A percentile compares a stretch with the other conserved stretches of the same genome.
These are phyloP conservation scores for Astatoreochromis straeleni DNA, from an alignment of 2,113 vertebrate genomes.

Conservation along the genomic window DNA sequence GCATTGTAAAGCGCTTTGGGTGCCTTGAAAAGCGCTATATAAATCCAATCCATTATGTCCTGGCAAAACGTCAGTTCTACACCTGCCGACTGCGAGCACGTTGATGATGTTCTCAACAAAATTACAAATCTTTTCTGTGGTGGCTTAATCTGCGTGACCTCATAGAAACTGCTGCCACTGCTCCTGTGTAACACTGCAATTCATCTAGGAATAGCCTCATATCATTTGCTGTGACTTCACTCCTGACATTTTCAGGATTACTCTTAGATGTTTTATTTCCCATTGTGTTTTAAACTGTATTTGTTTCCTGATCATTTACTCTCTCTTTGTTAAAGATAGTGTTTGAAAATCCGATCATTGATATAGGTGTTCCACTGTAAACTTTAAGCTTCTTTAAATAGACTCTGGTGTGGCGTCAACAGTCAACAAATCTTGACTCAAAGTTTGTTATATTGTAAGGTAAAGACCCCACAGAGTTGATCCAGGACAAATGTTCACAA, in stretches of 20 bases:
- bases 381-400: not conserved
- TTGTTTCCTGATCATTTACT: not conserved
- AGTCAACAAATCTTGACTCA: not conserved
- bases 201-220: rapidly evolving
- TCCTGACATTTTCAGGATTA: not conserved
- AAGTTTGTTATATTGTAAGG: rapidly evolving
- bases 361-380: not conserved
- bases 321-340: not conserved
- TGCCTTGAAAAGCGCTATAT: too few relatives aligned
- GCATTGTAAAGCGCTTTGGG: too few relatives aligned
- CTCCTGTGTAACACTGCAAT: not conserved
- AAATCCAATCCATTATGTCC: too few relatives aligned
- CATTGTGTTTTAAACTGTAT: not conserved
- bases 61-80: not conserved
- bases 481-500: not conserved
- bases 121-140: not conserved
- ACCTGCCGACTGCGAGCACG: not conserved
- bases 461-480: not conserved
- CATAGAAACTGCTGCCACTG: not conserved
- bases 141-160: not conserved
- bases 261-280: not conserved
- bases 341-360: not conserved
- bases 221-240: not conserved
- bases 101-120: rapidly evolving
- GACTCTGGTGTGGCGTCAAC: not conserved